Percentiles rank a stretch among this genome's conserved stretches.
These are phyloP conservation scores for Nanorana parkeri DNA, from an alignment of 2,113 vertebrate species.

Conservation along the genomic window DNA sequence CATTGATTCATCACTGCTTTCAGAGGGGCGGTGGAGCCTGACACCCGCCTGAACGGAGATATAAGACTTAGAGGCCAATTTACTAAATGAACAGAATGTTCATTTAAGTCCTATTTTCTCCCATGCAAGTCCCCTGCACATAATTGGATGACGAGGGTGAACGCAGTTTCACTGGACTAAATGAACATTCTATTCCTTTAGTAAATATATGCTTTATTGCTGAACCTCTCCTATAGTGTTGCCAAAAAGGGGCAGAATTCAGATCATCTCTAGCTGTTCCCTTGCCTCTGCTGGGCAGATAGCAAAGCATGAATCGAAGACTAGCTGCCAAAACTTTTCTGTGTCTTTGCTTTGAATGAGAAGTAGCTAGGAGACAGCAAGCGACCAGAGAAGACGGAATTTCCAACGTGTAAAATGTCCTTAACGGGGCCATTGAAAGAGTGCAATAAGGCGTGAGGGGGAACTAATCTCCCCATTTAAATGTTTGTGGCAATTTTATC, in stretches of 20 bases:
- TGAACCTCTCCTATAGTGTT: slow-evolving; percentile 1
- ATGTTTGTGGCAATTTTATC: slow-evolving; percentile 95
- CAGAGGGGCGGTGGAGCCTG: too few relatives aligned
- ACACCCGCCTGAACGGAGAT: too few relatives aligned
- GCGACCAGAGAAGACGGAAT: slow-evolving; percentile 81
- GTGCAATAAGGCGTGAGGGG: slow-evolving; percentile 96
- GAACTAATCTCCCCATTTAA: slow-evolving; percentile 97
- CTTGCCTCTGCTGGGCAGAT: slow-evolving; percentile 45
- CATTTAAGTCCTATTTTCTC: too few relatives aligned
- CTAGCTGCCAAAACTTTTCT: slow-evolving; percentile 51
- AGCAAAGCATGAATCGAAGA: slow-evolving; percentile 39
- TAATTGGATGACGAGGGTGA: too few relatives aligned
- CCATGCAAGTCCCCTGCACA: too few relatives aligned
- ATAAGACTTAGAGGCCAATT: too few relatives aligned
- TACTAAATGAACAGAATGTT: too few relatives aligned
- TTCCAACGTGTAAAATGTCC: slow-evolving; percentile 84
- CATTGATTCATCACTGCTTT: too few relatives aligned
- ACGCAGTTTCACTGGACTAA: too few relatives aligned
- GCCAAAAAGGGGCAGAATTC: slow-evolving; percentile 38
- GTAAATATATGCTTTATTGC: background rate
- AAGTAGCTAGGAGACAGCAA: slow-evolving; percentile 82
- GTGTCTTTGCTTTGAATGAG: slow-evolving; percentile 75
- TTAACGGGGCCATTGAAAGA: slow-evolving; percentile 88
- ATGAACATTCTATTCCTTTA: too few relatives aligned
- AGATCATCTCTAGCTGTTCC: slow-evolving; percentile 6